Evolutionary conservation across 2,888 invertebrate genomes (phyloP).

Genomic region (Megastigmus dorsalis): DNA sequence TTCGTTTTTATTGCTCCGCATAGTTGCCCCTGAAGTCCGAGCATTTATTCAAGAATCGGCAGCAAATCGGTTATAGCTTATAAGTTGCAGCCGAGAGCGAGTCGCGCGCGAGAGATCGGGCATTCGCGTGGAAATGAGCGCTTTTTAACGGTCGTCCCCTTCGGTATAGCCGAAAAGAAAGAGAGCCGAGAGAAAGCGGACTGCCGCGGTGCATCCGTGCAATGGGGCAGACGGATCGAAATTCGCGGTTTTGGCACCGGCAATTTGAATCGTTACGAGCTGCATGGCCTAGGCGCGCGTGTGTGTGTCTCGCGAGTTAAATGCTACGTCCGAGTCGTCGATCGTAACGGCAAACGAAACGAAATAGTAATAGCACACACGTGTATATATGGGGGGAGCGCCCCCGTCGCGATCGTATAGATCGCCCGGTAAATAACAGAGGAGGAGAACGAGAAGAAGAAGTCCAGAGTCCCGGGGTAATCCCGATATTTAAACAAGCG

Average conservation of each 20-base stretch:
- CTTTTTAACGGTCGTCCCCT: constrained; percentile 2
- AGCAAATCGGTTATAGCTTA: too few relatives aligned
- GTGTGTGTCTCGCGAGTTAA: too few relatives aligned
- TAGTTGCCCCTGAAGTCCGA: too few relatives aligned
- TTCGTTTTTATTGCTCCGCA: too few relatives aligned
- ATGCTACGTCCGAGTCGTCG: constrained; percentile 31
- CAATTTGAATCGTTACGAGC: constrained; percentile 60
- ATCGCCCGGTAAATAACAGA: constrained; percentile 63
- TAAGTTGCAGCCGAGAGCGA: too few relatives aligned
- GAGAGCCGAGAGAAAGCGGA: not conserved
- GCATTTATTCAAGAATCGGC: too few relatives aligned
- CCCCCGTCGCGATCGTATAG: not conserved
- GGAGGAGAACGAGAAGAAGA: too few relatives aligned
- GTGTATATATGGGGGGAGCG: not conserved
- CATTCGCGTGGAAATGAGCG: not conserved
- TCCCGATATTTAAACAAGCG: too few relatives aligned
- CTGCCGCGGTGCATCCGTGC: too few relatives aligned
- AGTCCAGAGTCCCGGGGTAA: too few relatives aligned
- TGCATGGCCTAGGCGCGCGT: too few relatives aligned
- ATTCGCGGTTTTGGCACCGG: constrained; percentile 62
- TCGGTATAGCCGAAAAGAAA: constrained; percentile 2
- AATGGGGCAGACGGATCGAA: constrained; percentile 53
- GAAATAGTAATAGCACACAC: constrained; percentile 53
- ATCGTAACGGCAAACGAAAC: constrained; percentile 55
- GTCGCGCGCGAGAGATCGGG: too few relatives aligned